A percentile compares a stretch with the other conserved stretches of the same genome.
Conservation (phyloP, 2,113 vertebrate genomes). For the Oreotrochilus melanogaster region DNA sequence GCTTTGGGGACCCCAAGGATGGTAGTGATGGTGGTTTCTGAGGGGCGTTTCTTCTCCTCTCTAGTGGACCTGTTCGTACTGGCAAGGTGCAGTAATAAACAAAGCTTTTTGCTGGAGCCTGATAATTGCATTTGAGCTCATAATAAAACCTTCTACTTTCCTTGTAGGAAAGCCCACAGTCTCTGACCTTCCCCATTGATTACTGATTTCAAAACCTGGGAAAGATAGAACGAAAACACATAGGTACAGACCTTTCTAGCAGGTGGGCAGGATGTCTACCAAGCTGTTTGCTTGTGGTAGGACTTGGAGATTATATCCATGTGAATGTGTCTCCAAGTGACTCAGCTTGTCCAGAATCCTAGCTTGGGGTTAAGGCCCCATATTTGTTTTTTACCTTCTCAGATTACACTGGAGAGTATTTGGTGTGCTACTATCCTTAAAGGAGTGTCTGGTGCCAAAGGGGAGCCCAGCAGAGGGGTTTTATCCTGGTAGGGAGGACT, state of each 20-base stretch:
- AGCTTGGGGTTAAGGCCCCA: neutral
- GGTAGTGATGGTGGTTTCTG: neutral
- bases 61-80: neutral
- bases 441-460: neutral
- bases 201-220: neutral
- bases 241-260: neutral
- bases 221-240: neutral
- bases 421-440: neutral
- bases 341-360: neutral
- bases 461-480: neutral
- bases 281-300: neutral
- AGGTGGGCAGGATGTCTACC: neutral
- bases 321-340: neutral
- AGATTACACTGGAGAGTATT: neutral
- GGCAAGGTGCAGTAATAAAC: neutral
- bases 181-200: neutral
- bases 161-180: neutral
- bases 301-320: neutral
- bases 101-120: neutral
- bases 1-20: neutral
- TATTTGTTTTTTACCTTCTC: neutral
- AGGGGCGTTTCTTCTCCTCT: neutral
- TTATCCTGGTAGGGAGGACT: neutral
- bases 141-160: neutral
- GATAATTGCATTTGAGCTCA: neutral